A percentile compares a stretch with the other conserved stretches of the same genome.
These are phyloP conservation scores for Drosophila prostipennis DNA, from an alignment of 2,888 invertebrate species.

Conservation along the genomic window DNA sequence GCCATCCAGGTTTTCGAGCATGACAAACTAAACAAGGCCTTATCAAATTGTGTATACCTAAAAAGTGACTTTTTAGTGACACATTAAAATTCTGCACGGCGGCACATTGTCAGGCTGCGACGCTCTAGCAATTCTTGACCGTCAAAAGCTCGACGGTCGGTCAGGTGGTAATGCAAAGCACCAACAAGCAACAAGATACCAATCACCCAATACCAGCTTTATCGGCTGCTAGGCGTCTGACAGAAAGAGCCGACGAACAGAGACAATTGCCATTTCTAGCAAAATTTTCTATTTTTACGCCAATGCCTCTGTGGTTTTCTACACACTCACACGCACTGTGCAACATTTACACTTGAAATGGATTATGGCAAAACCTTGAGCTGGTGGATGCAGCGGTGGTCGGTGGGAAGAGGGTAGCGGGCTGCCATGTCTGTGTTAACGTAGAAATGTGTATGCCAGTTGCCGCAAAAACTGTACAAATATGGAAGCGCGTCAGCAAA, in stretches of 20 bases:
- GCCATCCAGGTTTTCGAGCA: too few relatives aligned
- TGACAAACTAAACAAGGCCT: too few relatives aligned
- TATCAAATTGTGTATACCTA: too few relatives aligned
- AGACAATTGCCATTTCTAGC: constrained; percentile 33
- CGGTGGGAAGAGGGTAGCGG: constrained; percentile 20
- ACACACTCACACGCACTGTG: constrained; percentile 46
- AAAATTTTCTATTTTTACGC: constrained; percentile 52
- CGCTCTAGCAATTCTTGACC: too few relatives aligned
- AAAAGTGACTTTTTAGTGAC: too few relatives aligned
- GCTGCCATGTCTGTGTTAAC: constrained; percentile 5
- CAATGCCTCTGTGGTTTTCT: constrained; percentile 23
- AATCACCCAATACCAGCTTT: neutral
- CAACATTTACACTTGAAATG: constrained; percentile 79
- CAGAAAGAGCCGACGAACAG: neutral
- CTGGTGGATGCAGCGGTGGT: constrained; percentile 56
- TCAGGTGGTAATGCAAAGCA: too few relatives aligned
- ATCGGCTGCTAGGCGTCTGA: constrained; percentile 9
- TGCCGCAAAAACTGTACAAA: constrained; percentile 65
- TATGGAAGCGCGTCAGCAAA: constrained; percentile 68
- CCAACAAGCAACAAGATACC: neutral
- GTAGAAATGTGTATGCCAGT: constrained; percentile 38
- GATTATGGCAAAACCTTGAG: constrained; percentile 82
- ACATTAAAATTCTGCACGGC: too few relatives aligned
- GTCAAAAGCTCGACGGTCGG: too few relatives aligned
- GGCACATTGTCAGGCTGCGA: too few relatives aligned